Evolutionary conservation across 2,113 vertebrate species (phyloP).

Genomic region (Orycteropus afer): DNA sequence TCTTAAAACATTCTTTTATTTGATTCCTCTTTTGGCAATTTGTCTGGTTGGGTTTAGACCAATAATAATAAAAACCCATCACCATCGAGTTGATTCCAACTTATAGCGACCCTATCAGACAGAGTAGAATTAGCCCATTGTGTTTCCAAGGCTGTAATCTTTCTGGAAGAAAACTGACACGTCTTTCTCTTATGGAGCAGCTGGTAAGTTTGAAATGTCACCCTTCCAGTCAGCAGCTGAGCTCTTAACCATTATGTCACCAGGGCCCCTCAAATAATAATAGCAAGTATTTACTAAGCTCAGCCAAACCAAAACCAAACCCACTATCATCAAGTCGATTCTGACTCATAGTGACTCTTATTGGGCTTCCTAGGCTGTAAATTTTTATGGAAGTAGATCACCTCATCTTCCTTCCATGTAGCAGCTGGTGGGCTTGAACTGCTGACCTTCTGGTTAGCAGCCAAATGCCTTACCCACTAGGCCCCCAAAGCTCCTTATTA

Average conservation of each 20-base stretch:
- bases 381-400: no score
- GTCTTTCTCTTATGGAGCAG: neutral
- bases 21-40: conserved; percentile 6
- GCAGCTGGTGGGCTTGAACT: no score
- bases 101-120: neutral
- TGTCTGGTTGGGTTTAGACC: conserved; percentile 9
- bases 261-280: neutral
- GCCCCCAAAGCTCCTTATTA: no score
- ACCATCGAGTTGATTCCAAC: neutral
- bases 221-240: neutral
- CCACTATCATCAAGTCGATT: no score
- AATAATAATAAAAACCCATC: neutral
- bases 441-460: no score
- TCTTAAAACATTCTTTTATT: conserved; percentile 7
- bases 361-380: no score
- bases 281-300: neutral
- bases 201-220: neutral
- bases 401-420: no score
- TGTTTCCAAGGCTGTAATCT: neutral
- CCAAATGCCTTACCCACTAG: no score
- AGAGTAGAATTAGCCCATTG: neutral
- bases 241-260: neutral
- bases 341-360: no score
- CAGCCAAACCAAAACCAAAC: no score
- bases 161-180: neutral